These are phyloP conservation scores for Coilia nasus DNA, from an alignment of 2,797 vertebrate genomes.

Conservation along the genomic window DNA sequence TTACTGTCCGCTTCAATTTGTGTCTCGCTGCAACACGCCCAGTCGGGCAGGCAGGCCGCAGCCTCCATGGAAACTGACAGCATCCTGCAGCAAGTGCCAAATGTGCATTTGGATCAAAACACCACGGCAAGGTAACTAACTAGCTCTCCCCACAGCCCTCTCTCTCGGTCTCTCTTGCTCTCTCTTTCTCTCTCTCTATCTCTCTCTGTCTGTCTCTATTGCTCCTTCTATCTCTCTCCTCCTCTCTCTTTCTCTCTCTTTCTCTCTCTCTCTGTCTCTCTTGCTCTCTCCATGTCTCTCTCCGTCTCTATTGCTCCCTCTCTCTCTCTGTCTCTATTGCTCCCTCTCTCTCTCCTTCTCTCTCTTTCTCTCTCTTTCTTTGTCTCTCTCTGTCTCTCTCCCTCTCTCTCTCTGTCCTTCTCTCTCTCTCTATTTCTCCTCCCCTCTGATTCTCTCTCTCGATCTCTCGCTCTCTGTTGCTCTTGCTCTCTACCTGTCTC, in stretches of 20 bases:
- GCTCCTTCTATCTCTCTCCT: not conserved
- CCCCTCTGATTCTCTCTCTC: not conserved
- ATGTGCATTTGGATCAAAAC: conserved; percentile 1
- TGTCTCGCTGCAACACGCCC: not conserved
- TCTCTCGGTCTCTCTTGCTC: not conserved
- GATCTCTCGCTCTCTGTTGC: conserved; percentile 9
- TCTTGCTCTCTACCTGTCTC: conserved; percentile 4
- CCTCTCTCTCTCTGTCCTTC: not conserved
- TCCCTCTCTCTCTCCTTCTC: not conserved
- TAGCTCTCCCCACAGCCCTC: not conserved
- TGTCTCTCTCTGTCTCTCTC: not conserved
- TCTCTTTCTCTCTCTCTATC: not conserved
- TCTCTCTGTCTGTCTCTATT: not conserved
- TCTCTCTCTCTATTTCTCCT: not conserved
- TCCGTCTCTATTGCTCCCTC: not conserved
- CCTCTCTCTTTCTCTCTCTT: not conserved
- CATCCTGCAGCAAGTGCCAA: not conserved
- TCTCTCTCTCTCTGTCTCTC: not conserved
- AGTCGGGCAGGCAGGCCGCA: not conserved
- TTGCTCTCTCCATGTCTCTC: not conserved
- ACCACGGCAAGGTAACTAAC: not conserved
- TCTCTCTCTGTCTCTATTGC: not conserved
- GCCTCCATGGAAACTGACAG: not conserved
- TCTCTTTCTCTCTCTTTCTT: not conserved
- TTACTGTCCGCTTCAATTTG: conserved; percentile 11